These are phyloP conservation scores for Phortica variegata DNA, from an alignment of 1,140 invertebrate species.

Conservation along the genomic window DNA sequence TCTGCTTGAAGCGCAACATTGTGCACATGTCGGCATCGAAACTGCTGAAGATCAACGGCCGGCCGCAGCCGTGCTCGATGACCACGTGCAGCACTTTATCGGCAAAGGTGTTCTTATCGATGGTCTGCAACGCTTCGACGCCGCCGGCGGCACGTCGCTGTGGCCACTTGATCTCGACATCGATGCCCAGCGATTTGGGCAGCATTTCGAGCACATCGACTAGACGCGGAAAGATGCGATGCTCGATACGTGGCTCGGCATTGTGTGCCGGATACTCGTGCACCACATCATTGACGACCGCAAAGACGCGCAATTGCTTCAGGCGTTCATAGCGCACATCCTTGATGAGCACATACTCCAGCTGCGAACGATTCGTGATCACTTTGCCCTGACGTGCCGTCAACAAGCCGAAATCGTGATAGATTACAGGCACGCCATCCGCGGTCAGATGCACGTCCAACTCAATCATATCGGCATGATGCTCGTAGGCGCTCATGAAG, in stretches of 20 bases:
- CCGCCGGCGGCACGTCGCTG: slow-evolving; percentile 81
- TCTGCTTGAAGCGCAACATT: slow-evolving; percentile 90
- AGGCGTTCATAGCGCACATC: slow-evolving; percentile 86
- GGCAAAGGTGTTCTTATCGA: slow-evolving; percentile 87
- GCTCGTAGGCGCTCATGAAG: slow-evolving; percentile 79
- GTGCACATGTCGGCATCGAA: slow-evolving; percentile 94
- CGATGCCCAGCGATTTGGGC: slow-evolving; percentile 84
- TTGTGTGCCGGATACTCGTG: slow-evolving; percentile 48
- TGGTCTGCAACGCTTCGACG: slow-evolving; percentile 84
- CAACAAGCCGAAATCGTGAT: slow-evolving; percentile 92
- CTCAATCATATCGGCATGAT: slow-evolving; percentile 92
- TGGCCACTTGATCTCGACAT: slow-evolving; percentile 95
- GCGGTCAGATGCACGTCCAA: slow-evolving; percentile 95
- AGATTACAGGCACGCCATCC: slow-evolving; percentile 90
- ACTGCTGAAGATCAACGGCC: slow-evolving; percentile 87
- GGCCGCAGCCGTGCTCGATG: slow-evolving; percentile 71
- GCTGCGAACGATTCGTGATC: slow-evolving; percentile 69
- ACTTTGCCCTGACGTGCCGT: slow-evolving; percentile 79
- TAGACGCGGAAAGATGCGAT: slow-evolving; percentile 91
- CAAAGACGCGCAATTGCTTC: slow-evolving; percentile 73
- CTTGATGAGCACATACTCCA: slow-evolving; percentile 86
- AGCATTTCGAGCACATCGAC: slow-evolving; percentile 76
- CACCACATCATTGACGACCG: slow-evolving; percentile 42
- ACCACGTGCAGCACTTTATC: slow-evolving; percentile 76
- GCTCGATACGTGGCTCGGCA: slow-evolving; percentile 64